These are phyloP conservation scores for Botrylloides violaceus DNA, from an alignment of 23 tunicate genomes.

Conservation along the genomic window DNA sequence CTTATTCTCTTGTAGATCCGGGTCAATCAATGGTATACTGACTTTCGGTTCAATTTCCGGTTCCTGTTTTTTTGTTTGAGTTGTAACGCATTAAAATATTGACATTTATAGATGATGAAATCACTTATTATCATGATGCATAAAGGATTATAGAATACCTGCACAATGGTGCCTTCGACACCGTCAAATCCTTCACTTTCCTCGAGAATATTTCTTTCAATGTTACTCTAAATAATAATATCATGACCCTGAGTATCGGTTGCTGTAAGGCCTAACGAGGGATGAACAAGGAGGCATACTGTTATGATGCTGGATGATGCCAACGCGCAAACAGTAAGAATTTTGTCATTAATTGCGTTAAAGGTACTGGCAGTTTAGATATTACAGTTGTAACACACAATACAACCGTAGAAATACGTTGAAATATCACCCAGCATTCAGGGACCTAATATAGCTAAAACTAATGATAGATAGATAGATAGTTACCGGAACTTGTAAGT, in stretches of 20 bases:
- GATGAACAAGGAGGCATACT: no score
- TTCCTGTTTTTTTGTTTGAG: conserved; percentile 23
- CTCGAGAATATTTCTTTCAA: conserved; percentile 67
- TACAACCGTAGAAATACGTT: background rate
- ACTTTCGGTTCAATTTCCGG: conserved; percentile 42
- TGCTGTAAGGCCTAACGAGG: no score
- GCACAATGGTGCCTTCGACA: background rate
- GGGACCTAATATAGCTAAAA: background rate
- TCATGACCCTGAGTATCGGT: no score
- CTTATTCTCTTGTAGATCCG: conserved; percentile 14
- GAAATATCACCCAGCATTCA: no score
- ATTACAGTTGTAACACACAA: background rate
- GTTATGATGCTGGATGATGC: no score
- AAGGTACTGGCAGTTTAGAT: no score
- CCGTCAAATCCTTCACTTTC: conserved; percentile 56
- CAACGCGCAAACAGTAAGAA: no score
- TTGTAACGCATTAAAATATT: background rate
- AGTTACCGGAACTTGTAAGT: conserved; percentile 68
- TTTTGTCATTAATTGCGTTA: no score
- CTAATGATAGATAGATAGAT: background rate
- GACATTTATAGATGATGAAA: background rate
- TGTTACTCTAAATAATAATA: conserved; percentile 50
- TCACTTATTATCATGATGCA: background rate
- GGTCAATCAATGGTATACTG: conserved; percentile 47
- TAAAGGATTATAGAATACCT: background rate